These are phyloP conservation scores for Chloromyia formosa DNA, from an alignment of 2,888 invertebrate genomes.

Conservation along the genomic window DNA sequence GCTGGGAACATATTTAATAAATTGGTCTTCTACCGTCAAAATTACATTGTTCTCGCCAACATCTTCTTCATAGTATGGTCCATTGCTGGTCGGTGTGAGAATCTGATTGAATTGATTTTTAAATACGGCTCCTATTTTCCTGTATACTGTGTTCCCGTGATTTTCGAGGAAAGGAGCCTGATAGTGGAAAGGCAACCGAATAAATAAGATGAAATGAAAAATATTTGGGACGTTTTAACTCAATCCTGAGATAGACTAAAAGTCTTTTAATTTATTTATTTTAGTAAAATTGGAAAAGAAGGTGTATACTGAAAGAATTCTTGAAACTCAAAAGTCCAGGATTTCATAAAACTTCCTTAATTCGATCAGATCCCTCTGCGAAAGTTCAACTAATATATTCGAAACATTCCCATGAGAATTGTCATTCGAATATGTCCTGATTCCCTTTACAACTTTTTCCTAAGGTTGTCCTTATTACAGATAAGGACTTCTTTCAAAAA, in stretches of 20 bases:
- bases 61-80: slow-evolving; percentile 14
- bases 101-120: slow-evolving; percentile 30
- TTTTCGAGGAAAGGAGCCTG: not conserved
- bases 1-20: slow-evolving; percentile 2
- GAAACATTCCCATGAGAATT: slow-evolving; percentile 50
- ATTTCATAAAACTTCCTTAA: not conserved
- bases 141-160: not conserved
- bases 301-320: no score
- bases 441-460: slow-evolving; percentile 13
- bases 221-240: no score
- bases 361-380: not conserved
- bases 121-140: slow-evolving; percentile 3
- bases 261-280: no score
- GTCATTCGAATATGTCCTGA: not conserved
- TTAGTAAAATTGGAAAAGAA: no score
- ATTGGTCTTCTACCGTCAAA: slow-evolving; percentile 13
- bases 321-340: no score
- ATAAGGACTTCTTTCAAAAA: slow-evolving; percentile 26
- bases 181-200: no score
- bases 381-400: not conserved
- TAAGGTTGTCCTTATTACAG: not conserved
- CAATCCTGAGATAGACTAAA: no score
- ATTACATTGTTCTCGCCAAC: slow-evolving; percentile 31
- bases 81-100: slow-evolving; percentile 12
- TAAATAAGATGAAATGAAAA: no score